phyloP scores from a whole-genome alignment of 2,888 invertebrate genomes.

The Dioctria linearis region DNA sequence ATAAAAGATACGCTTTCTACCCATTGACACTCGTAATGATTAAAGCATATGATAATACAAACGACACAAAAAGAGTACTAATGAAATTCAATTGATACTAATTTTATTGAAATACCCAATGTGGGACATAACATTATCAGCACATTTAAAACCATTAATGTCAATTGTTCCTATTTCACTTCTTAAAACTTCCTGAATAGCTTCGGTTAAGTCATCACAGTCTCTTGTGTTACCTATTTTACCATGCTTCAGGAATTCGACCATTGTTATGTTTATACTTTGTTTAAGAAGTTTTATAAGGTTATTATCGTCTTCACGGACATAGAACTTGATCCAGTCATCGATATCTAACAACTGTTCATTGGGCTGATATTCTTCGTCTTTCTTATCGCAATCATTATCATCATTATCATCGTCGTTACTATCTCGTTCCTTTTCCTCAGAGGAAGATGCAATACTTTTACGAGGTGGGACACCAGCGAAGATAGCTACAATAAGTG shows the following conservation, averaged over 20 bases:
- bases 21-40: too few species aligned
- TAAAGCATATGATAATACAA: too few species aligned
- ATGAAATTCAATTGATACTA: background rate
- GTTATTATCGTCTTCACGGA: constrained; percentile 78
- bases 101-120: constrained; percentile 38
- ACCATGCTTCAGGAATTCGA: constrained; percentile 66
- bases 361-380: constrained; percentile 22
- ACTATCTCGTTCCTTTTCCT: constrained; percentile 65
- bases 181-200: constrained; percentile 24
- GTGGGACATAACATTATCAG: constrained; percentile 37
- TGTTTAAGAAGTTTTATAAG: constrained; percentile 79
- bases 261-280: constrained; percentile 80
- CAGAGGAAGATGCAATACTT: background rate
- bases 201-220: constrained; percentile 26
- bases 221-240: constrained; percentile 4
- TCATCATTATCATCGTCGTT: constrained; percentile 63
- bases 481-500: constrained; percentile 85
- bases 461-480: constrained; percentile 61
- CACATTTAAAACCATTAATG: constrained; percentile 7
- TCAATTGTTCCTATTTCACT: constrained; percentile 10
- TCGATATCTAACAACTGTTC: constrained; percentile 75
- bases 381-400: constrained; percentile 63
- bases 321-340: constrained; percentile 82
- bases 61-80: too few species aligned
- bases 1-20: too few species aligned